Evolutionary conservation across 2,113 vertebrate genomes (phyloP), one percentile per base, ranked within the genome.

Genomic region (Polypterus senegalus): DNA sequence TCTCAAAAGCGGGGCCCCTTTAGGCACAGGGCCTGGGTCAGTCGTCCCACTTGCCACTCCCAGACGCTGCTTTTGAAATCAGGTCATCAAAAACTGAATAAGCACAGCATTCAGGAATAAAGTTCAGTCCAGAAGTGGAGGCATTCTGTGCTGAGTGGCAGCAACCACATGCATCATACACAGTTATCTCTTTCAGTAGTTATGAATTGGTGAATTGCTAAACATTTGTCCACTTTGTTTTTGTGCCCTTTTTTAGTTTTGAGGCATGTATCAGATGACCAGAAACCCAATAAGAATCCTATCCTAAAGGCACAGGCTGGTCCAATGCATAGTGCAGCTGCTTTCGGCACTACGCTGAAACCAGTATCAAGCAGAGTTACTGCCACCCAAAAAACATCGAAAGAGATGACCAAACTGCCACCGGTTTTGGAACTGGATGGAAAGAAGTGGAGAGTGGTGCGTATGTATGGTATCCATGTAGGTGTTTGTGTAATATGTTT

Each of bases 391-490:
- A 61, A 82, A 60, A 73, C 80, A 3, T 64, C 77, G 47, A 27
- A 27, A 27, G 86, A 77, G 74, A 79, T 27, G 52, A 83, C 77
- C 69, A 75, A 80, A 5, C 81, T 77, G 46, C 91, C 92, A 10
- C 77, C 94, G 0, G 59, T 99, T 57, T 71, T 97, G 60, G 93
- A 94, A 81, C 76, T 98, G 59, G 92, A 97, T 0, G 95, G 94
- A 62, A 99, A 99, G 74, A 99, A 99, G 66, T 98, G 96, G 95
- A 89, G 83, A 91, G 96, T 99, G 89, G 96, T 97, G 71, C 79
- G 94, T 83, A 27, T 27, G 27, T 27, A 27, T 27, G 27, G 27
- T 27, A 27, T 27, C 27, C 27, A 27, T 27, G 27, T 27, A 27
- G 27, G 27, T 27, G 27, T 27, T 27, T 27, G 27, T 27, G 27